Evolutionary conservation across 2,888 invertebrate genomes (phyloP).

Genomic region (Nephrotoma appendiculata): DNA sequence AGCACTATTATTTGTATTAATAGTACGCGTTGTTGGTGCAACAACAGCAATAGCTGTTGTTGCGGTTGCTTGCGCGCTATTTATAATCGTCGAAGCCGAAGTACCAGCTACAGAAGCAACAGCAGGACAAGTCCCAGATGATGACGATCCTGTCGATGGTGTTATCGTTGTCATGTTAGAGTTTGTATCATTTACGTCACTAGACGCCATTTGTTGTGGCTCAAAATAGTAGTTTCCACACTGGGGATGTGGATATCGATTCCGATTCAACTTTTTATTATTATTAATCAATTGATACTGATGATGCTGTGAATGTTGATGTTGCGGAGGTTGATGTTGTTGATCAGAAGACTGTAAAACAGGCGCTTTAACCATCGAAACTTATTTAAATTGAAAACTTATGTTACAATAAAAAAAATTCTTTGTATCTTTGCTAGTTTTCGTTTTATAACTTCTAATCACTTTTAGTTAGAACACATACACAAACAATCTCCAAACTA

Average conservation of each 20-base stretch:
- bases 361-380: constrained; percentile 13
- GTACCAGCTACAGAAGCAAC: not conserved
- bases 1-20: not conserved
- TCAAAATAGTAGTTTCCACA: not conserved
- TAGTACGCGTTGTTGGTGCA: constrained; percentile 5
- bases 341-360: constrained; percentile 10
- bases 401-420: not conserved
- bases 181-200: not conserved
- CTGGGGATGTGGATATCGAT: not conserved
- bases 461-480: not conserved
- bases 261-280: not conserved
- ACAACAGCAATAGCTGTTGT: constrained; percentile 7
- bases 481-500: not conserved
- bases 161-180: not conserved
- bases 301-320: constrained; percentile 14
- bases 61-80: not conserved
- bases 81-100: not conserved
- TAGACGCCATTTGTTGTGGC: not conserved
- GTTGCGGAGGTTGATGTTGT: constrained; percentile 8
- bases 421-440: not conserved
- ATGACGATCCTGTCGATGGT: not conserved
- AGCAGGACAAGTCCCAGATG: not conserved
- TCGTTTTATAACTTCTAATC: not conserved
- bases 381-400: not conserved
- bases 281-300: constrained; percentile 2